These are phyloP conservation scores for Drosophila tsacasi DNA, from an alignment of 1,140 invertebrate species.

Conservation along the genomic window DNA sequence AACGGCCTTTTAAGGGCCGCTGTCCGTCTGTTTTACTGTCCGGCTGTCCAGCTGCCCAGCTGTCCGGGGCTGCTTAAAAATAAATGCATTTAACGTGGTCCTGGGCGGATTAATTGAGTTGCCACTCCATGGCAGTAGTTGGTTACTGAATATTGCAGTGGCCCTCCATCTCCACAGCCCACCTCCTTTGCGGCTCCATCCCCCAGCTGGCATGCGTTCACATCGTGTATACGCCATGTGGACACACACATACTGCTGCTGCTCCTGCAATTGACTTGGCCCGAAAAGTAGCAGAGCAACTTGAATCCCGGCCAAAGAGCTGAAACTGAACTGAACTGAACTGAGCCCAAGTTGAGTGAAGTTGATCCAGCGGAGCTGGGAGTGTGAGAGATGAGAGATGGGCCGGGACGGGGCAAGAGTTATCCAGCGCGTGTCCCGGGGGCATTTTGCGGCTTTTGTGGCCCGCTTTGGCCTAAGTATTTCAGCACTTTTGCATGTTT, in stretches of 20 bases:
- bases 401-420: background rate
- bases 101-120: constrained; percentile 70
- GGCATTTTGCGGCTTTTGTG: constrained; percentile 50
- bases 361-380: constrained; percentile 12
- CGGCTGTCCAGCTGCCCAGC: background rate
- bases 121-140: constrained; percentile 40
- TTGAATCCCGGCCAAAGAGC: constrained; percentile 29
- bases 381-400: background rate
- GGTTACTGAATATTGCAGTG: constrained; percentile 48
- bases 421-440: constrained; percentile 20
- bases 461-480: constrained; percentile 37
- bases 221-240: constrained; percentile 52
- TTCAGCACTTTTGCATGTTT: constrained; percentile 70
- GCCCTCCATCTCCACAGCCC: constrained; percentile 6
- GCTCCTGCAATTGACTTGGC: constrained; percentile 28
- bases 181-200: background rate
- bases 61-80: constrained; percentile 30
- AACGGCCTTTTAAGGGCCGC: constrained; percentile 14
- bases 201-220: constrained; percentile 9
- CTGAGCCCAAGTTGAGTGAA: constrained; percentile 23
- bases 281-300: constrained; percentile 31
- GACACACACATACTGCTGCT: background rate
- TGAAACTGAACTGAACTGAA: too few species aligned
- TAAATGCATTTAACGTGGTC: constrained; percentile 59
- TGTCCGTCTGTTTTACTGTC: background rate